Evolutionary conservation across 2,113 vertebrate species (phyloP).

Genomic region (Pachycephala philippinensis): DNA sequence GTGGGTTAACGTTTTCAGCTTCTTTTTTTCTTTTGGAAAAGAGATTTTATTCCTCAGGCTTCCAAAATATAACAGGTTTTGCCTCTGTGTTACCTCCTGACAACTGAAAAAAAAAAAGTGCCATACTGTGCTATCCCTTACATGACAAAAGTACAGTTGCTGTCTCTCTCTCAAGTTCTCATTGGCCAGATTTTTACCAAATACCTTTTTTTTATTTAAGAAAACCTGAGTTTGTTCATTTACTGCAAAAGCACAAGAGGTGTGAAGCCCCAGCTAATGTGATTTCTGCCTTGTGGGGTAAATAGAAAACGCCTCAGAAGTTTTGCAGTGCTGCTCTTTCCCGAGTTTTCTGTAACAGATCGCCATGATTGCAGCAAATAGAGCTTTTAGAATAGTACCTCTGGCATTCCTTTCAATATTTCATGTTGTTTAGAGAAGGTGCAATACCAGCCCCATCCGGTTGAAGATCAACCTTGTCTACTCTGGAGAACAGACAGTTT

Average conservation of each 20-base stretch:
- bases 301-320: neutral
- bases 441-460: neutral
- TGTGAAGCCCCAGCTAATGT: neutral
- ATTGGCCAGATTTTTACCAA: neutral
- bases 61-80: neutral
- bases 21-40: neutral
- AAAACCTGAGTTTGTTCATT: neutral
- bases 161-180: neutral
- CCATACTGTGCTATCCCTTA: neutral
- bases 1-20: neutral
- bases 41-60: neutral
- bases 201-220: neutral
- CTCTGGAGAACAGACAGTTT: constrained; percentile 41
- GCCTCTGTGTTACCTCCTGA: neutral
- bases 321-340: neutral
- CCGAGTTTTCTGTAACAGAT: neutral
- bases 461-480: constrained; percentile 57
- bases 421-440: neutral
- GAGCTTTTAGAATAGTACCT: neutral
- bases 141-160: neutral
- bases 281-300: neutral
- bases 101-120: neutral
- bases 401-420: neutral
- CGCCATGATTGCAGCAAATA: neutral
- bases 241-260: neutral